Evolutionary conservation across 2,888 invertebrate genomes (phyloP).

Genomic region (Tenthredo mesomela): DNA sequence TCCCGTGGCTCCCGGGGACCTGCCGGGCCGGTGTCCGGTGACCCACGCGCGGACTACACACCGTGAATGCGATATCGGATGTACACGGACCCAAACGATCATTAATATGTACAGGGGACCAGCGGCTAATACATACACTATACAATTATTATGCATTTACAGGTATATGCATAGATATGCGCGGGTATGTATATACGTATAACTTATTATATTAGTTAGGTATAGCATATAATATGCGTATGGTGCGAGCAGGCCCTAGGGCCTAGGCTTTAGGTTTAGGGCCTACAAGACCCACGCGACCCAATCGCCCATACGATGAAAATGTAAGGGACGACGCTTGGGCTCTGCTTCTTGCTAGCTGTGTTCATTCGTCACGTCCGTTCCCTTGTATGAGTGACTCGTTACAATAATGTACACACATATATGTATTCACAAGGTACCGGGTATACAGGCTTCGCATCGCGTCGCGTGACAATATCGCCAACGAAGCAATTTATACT

Average conservation of each 20-base stretch:
- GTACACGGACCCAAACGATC: slow-evolving; percentile 39
- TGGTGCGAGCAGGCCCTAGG: background rate
- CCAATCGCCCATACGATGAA: background rate
- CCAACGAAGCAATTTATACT: too few relatives aligned
- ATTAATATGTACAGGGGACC: slow-evolving; percentile 37
- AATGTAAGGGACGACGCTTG: background rate
- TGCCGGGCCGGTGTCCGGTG: slow-evolving; percentile 59
- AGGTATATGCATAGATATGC: background rate
- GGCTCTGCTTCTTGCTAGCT: background rate
- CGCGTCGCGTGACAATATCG: too few relatives aligned
- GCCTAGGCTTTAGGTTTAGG: too few relatives aligned
- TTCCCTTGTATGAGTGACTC: background rate
- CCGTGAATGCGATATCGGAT: slow-evolving; percentile 65
- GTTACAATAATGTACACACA: background rate
- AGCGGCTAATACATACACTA: background rate
- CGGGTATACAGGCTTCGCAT: too few relatives aligned
- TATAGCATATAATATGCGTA: background rate
- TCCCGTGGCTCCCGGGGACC: slow-evolving; percentile 18
- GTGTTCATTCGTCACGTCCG: background rate
- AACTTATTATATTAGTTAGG: background rate
- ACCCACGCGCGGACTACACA: slow-evolving; percentile 69
- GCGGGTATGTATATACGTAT: background rate
- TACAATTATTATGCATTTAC: background rate
- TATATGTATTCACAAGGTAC: background rate
- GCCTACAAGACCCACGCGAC: slow-evolving; percentile 46